Conservation (phyloP, 2,113 vertebrate species). For the Progne subis region DNA sequence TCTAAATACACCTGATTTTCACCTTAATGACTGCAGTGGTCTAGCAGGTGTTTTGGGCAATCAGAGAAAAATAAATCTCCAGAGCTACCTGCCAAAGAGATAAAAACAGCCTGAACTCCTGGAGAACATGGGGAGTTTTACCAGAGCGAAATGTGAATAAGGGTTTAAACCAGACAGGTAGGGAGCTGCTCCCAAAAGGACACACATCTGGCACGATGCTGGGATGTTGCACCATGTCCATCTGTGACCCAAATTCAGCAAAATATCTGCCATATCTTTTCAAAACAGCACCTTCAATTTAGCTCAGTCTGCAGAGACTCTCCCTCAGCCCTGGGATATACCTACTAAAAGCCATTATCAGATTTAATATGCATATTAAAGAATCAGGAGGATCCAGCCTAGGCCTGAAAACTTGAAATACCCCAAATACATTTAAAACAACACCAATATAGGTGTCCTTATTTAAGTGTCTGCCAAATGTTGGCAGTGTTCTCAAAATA, state of each 20-base stretch:
- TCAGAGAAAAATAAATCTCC: not conserved
- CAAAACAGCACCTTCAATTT: not conserved
- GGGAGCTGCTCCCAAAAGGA: not conserved
- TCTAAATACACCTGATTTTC: not conserved
- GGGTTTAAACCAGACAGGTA: not conserved
- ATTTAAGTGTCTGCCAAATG: constrained; percentile 15
- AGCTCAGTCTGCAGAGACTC: not conserved
- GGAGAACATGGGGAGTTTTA: not conserved
- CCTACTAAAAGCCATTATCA: not conserved
- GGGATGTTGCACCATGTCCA: not conserved
- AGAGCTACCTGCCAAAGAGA: not conserved
- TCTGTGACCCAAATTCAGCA: not conserved
- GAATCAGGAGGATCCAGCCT: not conserved
- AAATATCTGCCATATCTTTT: not conserved
- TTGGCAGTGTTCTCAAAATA: not conserved
- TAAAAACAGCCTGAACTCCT: not conserved
- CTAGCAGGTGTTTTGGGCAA: not conserved
- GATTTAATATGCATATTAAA: not conserved
- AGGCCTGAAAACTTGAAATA: not conserved
- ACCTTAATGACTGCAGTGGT: not conserved
- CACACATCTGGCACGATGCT: not conserved
- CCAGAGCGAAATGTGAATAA: not conserved
- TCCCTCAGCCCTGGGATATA: not conserved
- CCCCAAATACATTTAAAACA: not conserved
- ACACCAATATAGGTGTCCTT: not conserved